Percentiles rank a stretch among this genome's conserved stretches.
Evolutionary conservation across 2,888 invertebrate genomes (phyloP).

Genomic region (Diaprepes abbreviatus): DNA sequence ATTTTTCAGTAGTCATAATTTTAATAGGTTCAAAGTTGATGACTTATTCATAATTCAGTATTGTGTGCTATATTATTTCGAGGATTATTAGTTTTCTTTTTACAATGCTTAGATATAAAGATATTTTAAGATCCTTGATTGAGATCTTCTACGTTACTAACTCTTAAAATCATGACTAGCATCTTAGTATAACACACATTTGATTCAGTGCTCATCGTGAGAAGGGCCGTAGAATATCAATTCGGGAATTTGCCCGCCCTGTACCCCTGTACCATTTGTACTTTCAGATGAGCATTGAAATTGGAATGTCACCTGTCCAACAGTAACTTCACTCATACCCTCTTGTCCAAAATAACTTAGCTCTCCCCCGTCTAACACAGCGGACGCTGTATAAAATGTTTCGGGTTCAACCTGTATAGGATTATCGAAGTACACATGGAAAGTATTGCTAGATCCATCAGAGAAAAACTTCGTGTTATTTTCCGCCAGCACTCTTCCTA

Average conservation of each 20-base stretch:
- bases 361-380: constrained; percentile 92
- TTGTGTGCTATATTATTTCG: too few relatives aligned
- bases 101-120: neutral
- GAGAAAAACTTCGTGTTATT: constrained; percentile 95
- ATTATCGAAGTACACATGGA: constrained; percentile 89
- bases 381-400: constrained; percentile 95
- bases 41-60: too few relatives aligned
- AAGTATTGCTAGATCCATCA: constrained; percentile 96
- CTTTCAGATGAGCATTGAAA: constrained; percentile 98
- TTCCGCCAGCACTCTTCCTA: constrained; percentile 90
- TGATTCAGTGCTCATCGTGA: constrained; percentile 63
- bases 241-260: constrained; percentile 98
- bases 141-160: constrained; percentile 3
- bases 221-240: constrained; percentile 94
- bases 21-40: neutral
- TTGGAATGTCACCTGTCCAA: constrained; percentile 95
- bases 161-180: constrained; percentile 21
- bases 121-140: neutral
- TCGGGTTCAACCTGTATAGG: constrained; percentile 89
- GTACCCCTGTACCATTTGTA: constrained; percentile 97
- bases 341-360: constrained; percentile 98
- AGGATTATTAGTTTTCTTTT: neutral
- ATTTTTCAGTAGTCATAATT: constrained; percentile 17
- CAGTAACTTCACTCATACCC: constrained; percentile 93
- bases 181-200: neutral